Base-by-base conservation (phyloP, 92 coral and sea anemone species). In the Phenganax marumi region DNA sequence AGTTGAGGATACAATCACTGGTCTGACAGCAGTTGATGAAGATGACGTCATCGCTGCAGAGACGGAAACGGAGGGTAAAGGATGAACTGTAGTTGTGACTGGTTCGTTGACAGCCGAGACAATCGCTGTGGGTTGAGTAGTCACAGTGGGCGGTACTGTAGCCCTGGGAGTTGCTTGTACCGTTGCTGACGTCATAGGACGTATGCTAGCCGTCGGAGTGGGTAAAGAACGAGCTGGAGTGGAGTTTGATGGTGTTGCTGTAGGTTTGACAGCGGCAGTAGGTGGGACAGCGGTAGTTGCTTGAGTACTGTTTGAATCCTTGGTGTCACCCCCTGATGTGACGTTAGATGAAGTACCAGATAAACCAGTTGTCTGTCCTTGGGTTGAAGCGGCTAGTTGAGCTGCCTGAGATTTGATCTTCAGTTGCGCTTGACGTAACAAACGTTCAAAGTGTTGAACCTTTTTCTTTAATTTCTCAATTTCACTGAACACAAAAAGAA, bases 201-300 rank as follows among this genome's bases (percentile, higher is more conserved):
- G 92, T 51, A 94, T 88, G 53, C 98, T 94, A 6, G 97, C 98
- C 17, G 96, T 94, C 19, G 92, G 97, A 25, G 96, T 87, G 17
- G 88, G 89, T n/a, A 92, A 63, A 39, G 95, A 84, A 84, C 93
- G 93, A 70, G 89, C 87, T 21, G 88, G 54, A 12, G 89, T 73
- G 39, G 78, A 75, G 17, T 70, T 84, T 75, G 89, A 75, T 46
- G 98, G 92, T 12, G 97, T 91, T 19, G 98, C 87, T n/a, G 98
- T 94, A 50, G 98, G 98, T 86, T 94, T 94, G 66, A 94, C 90
- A 6, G 98, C 89, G 17, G 98, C 98, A 17, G 98, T 94, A 43
- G 97, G 98, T 24, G 98, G 97, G 11, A 85, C 93, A 25, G 90
- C 86, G 17, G 87, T 88, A 10, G 89, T 85, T 10, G 88, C 87